Percentiles rank a stretch among this genome's conserved stretches.
phyloP scores from a whole-genome alignment of 2,113 vertebrate species.

The Tonatia bakeri region DNA sequence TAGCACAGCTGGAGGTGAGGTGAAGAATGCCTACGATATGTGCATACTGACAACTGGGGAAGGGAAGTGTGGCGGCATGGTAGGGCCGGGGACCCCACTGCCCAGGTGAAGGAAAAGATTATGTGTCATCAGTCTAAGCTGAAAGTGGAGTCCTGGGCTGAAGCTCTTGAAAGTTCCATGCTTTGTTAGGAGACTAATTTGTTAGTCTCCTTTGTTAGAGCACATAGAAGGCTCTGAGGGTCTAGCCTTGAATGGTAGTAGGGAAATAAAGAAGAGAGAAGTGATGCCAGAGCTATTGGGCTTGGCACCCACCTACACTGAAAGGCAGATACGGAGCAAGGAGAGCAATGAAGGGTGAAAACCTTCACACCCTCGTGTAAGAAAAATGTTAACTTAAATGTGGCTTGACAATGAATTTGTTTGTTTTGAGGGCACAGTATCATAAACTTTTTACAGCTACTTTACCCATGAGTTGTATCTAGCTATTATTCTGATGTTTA shows the following conservation, averaged over 20 bases:
- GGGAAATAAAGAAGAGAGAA: background rate
- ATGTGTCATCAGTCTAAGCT: background rate
- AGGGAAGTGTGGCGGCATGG: background rate
- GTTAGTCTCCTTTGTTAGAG: background rate
- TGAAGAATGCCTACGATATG: background rate
- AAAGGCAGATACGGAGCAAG: background rate
- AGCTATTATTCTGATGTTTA: background rate
- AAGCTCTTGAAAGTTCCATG: background rate
- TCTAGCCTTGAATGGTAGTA: background rate
- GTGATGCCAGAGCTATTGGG: background rate
- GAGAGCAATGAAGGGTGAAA: background rate
- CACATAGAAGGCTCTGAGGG: background rate
- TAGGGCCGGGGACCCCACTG: background rate
- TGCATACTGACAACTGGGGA: background rate
- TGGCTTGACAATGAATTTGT: background rate
- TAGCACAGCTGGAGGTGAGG: background rate
- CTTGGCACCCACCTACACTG: background rate
- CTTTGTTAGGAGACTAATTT: background rate
- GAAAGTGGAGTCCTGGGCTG: background rate
- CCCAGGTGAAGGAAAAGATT: background rate
- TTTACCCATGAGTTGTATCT: background rate
- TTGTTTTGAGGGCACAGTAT: background rate
- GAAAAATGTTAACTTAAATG: background rate
- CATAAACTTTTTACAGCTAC: background rate
- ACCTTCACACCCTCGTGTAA: background rate